These are phyloP conservation scores for Clanis bilineata DNA, from an alignment of 2,888 invertebrate genomes.

Conservation along the genomic window DNA sequence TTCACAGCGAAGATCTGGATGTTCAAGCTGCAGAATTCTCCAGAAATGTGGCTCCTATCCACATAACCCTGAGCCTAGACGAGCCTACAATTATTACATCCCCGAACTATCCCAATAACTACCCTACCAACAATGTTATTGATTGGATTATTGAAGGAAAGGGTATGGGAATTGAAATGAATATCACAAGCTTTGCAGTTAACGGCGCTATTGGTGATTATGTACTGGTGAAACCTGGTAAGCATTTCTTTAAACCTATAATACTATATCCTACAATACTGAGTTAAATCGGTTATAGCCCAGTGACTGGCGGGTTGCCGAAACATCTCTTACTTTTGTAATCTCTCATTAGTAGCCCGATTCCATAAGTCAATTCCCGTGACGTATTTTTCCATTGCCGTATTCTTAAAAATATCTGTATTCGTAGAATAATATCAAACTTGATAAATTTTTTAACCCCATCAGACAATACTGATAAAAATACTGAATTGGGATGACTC, in stretches of 20 bases:
- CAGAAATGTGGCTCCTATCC: conserved; percentile 37
- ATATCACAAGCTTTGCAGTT: conserved; percentile 60
- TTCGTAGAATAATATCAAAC: no score
- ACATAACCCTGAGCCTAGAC: conserved; percentile 46
- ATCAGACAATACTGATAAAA: no score
- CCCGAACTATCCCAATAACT: conserved; percentile 53
- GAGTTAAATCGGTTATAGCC: no score
- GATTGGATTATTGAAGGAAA: conserved; percentile 68
- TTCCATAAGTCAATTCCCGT: no score
- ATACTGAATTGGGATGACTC: no score
- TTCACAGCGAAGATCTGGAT: conserved; percentile 42
- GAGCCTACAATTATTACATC: conserved; percentile 51
- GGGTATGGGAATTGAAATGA: conserved; percentile 69
- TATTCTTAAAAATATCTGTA: no score
- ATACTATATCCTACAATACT: no score
- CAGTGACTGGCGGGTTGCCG: no score
- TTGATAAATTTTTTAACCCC: no score
- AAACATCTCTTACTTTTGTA: no score
- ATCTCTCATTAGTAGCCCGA: no score
- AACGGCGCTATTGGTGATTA: conserved; percentile 64
- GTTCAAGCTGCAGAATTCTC: conserved; percentile 36
- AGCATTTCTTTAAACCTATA: conserved; percentile 20
- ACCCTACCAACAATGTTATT: conserved; percentile 52
- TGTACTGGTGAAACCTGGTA: conserved; percentile 71
- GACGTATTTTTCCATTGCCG: no score